Base-by-base conservation (phyloP, 2,888 invertebrate genomes). In the Yponomeuta malinellus region DNA sequence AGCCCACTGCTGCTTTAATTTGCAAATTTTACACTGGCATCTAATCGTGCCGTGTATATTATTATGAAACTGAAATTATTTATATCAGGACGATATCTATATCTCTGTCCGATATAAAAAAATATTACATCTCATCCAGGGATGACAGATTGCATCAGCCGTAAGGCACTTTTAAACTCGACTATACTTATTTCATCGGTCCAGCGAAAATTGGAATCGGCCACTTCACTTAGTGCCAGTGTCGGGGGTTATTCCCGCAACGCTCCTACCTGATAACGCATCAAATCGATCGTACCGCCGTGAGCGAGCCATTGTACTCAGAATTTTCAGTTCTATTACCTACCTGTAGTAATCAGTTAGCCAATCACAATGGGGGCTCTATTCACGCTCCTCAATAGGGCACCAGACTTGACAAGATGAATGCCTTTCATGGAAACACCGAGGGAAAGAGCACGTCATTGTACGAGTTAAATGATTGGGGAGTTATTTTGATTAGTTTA, bases 271-370 rank as follows among this genome's bases (percentile, higher is more conserved):
- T 23, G 23, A 68, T 48, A 43, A 68, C 68, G 43, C 68, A 48
- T 68, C 23, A 48, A 68, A 12, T 52, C 31, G 37, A 23, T 31
- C 59, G 33, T 31, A 15, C n/a, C 31, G 64, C 65, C 23, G 15
- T 79, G 83, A 83, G 79, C 81, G 82, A 77, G 77, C 81, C 77
- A 83, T 83, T 84, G 84, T 82, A 73, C 74, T 75, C 77, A 73
- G 75, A 78, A 79, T 80, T 80, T 83, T 81, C 84, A 82, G 82
- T 84, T 83, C 83, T 84, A 85, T 85, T 86, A 87, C 88, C 88
- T 86, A 87, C 88, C 88, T 87, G 86, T 80, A 79, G 70, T 70
- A 70, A 89, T 88, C 88, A 87, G 84, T 81, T 84, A 80, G 68
- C 77, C 70, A 78, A 70, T 70, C 81, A 88, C 88, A 89, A 89